Conservation (phyloP, 2,797 vertebrate species). For the Alcedo quadribrachys region DNA sequence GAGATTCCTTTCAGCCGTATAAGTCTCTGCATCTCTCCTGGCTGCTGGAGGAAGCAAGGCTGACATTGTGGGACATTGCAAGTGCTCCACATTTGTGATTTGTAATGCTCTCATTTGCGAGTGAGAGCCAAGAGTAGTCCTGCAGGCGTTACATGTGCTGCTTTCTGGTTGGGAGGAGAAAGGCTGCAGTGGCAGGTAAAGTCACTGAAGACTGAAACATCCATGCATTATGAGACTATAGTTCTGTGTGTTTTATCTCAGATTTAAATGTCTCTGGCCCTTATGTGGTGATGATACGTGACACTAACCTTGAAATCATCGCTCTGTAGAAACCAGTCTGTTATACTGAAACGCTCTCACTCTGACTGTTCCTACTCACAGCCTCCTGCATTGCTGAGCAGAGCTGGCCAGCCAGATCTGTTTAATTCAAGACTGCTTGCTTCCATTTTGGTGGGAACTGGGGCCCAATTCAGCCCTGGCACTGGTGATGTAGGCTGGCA, state of each 20-base stretch:
- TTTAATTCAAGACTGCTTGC: not conserved
- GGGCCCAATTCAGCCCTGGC: not conserved
- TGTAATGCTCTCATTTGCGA: not conserved
- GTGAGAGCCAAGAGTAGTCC: not conserved
- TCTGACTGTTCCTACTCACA: not conserved
- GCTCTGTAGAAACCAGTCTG: not conserved
- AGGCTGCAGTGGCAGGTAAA: not conserved
- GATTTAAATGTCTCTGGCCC: not conserved
- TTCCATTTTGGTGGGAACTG: not conserved
- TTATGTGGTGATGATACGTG: rapidly evolving
- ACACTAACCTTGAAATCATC: not conserved
- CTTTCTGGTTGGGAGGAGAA: not conserved
- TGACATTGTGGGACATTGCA: not conserved
- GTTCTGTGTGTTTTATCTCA: not conserved
- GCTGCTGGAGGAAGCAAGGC: not conserved
- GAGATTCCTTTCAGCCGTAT: not conserved
- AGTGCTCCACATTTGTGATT: not conserved
- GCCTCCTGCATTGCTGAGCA: not conserved
- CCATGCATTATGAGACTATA: not conserved
- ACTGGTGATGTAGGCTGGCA: not conserved
- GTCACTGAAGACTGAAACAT: not conserved
- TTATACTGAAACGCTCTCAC: not conserved
- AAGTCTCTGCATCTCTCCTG: not conserved
- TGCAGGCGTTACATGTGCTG: not conserved
- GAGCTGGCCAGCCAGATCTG: not conserved